A percentile compares a stretch with the other conserved stretches of the same genome.
Conservation (phyloP, 2,797 vertebrate species). For the Strix occidentalis region DNA sequence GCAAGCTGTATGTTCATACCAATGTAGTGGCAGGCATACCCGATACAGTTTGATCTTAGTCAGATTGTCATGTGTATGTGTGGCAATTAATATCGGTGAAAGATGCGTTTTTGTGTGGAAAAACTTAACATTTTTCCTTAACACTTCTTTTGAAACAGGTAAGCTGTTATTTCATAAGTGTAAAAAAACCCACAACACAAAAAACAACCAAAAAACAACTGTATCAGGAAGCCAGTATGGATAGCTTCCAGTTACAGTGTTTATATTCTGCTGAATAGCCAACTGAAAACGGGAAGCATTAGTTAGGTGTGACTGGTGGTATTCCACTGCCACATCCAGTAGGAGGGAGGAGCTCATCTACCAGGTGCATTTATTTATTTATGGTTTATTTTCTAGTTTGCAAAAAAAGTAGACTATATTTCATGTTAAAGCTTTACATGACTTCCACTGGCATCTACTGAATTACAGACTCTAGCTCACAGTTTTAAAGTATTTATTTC, state of each 20-base stretch:
- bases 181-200: background rate
- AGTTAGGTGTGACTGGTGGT: background rate
- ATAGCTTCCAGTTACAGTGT: background rate
- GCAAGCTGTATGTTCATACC: background rate
- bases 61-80: accelerated
- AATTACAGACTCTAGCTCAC: background rate
- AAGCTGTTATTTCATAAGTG: background rate
- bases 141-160: background rate
- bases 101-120: background rate
- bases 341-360: background rate
- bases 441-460: background rate
- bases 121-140: background rate
- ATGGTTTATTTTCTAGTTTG: background rate
- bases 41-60: background rate
- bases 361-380: background rate
- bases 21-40: background rate
- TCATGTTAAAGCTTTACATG: background rate
- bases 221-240: background rate
- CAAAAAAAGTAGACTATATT: background rate
- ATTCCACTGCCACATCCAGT: background rate
- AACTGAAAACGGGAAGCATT: background rate
- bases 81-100: background rate
- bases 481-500: background rate
- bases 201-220: too few species aligned
- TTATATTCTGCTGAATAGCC: background rate